Evolutionary conservation across 2,888 invertebrate genomes (phyloP), one percentile per base, ranked within the genome.

Genomic region (Ophioninae sp.): DNA sequence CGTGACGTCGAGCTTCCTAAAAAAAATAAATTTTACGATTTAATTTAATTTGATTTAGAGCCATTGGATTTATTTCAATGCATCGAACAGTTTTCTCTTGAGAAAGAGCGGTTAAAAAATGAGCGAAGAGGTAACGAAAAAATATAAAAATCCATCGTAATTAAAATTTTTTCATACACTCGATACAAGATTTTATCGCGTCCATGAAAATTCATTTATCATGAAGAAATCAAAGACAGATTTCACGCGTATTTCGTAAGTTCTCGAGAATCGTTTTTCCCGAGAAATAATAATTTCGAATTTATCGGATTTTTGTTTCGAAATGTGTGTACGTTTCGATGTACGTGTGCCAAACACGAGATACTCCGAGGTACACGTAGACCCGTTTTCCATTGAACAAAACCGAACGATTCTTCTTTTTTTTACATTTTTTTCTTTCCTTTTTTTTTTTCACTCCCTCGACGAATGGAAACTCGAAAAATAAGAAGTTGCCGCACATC

Each of bases 401-500:
- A 65, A 67, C n/a, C 7, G 44, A 57, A 30, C 30, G 30, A 30
- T 30, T 30, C 30, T 30, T 30, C 30, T 30, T 30, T 2, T 30
- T 2, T 30, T 2, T 30, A 30, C 3, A 30, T 30, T 30, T 30
- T 30, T 30, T 30, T 50, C 6, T 74, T 74, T 56, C 30, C 20
- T 41, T 39, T 20, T 70, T 17, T 44, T 44, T 30, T 67, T 21
- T 68, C 39, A 20, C 68, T 50, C 13, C 30, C 69, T 57, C 44
- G 10, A 17, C 62, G 75, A 75, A 75, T 75, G 65, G 56, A 56
- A 65, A 65, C 56, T 65, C 17, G 65, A 65, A 74, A 74, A 61
- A 64, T 50, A 50, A 74, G 64, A 50, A 74, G 30, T 64, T 56
- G 50, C 21, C 75, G 50, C 56, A 21, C 65, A 75, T 75, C 20